Evolutionary conservation across 92 coral and sea anemone genomes (phyloP).

Genomic region (Galaxea fascicularis): DNA sequence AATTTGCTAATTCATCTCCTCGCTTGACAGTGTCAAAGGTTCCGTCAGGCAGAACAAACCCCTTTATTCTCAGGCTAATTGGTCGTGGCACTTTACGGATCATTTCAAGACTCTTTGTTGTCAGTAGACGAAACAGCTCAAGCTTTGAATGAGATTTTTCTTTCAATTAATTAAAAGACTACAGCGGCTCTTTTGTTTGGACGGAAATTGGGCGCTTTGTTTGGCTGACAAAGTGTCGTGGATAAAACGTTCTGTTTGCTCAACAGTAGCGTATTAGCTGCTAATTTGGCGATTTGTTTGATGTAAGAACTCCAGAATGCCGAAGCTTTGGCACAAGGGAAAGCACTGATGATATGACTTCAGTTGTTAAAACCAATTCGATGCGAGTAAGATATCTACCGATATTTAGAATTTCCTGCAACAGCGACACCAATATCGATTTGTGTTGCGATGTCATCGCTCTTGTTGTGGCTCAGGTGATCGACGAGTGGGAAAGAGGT

Average conservation of each 20-base stretch:
- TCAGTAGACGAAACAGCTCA: constrained; percentile 8
- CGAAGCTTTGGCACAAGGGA: neutral
- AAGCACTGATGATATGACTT: too few relatives aligned
- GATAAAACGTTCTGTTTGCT: constrained; percentile 10
- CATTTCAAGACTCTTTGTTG: constrained; percentile 18
- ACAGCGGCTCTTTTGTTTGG: constrained; percentile 10
- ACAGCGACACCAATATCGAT: too few relatives aligned
- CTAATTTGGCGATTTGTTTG: constrained; percentile 25
- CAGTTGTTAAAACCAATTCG: too few relatives aligned
- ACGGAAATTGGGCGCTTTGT: constrained; percentile 34
- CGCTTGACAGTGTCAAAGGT: constrained; percentile 20
- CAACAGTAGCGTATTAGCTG: constrained; percentile 27
- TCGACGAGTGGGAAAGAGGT: too few relatives aligned
- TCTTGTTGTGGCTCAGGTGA: too few relatives aligned
- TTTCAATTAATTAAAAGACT: constrained; percentile 29
- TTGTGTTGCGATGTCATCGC: too few relatives aligned
- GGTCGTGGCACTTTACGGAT: constrained; percentile 30
- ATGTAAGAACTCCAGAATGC: neutral
- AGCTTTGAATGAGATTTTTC: constrained; percentile 1
- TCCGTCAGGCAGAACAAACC: constrained; percentile 14
- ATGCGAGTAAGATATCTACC: too few relatives aligned
- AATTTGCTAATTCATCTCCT: constrained; percentile 6
- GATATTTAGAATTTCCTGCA: too few relatives aligned
- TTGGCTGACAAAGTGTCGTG: constrained; percentile 28
- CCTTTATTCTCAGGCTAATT: constrained; percentile 24